Conservation (phyloP, 2,888 invertebrate genomes). For the Dinocampus coccinellae region DNA sequence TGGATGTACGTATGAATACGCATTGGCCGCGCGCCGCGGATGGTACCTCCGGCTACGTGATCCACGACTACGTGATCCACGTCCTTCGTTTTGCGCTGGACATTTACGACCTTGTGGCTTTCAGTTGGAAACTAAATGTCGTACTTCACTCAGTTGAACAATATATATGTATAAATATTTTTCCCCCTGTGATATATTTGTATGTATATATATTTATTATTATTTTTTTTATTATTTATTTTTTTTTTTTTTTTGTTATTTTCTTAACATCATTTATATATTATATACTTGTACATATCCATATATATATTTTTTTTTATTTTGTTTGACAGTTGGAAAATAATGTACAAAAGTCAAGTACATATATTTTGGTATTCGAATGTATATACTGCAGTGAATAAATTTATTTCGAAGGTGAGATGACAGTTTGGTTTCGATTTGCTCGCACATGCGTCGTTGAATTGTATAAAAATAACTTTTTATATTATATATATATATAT, state of each 20-base stretch:
- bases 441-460: conserved; percentile 13
- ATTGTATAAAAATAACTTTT: conserved; percentile 40
- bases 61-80: conserved; percentile 57
- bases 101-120: conserved; percentile 57
- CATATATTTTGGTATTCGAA: conserved; percentile 24
- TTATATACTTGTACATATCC: not conserved
- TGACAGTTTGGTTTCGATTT: conserved; percentile 33
- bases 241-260: not conserved
- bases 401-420: conserved; percentile 39
- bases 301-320: not conserved
- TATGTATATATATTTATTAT: not conserved
- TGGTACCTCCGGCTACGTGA: conserved; percentile 44
- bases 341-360: not conserved
- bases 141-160: not conserved
- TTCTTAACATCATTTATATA: not conserved
- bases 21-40: conserved; percentile 6
- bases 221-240: not conserved
- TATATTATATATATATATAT: not conserved
- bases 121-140: conserved; percentile 39
- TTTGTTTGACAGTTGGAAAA: not conserved
- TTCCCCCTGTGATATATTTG: not conserved
- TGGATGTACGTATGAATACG: conserved; percentile 26
- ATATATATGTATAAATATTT: not conserved
- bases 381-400: conserved; percentile 25
- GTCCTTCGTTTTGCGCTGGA: conserved; percentile 52